Evolutionary conservation across 35 echinoderm and acorn worm genomes (phyloP), one percentile per base, ranked within the genome.

Genomic region (Heliocidaris tuberculata): DNA sequence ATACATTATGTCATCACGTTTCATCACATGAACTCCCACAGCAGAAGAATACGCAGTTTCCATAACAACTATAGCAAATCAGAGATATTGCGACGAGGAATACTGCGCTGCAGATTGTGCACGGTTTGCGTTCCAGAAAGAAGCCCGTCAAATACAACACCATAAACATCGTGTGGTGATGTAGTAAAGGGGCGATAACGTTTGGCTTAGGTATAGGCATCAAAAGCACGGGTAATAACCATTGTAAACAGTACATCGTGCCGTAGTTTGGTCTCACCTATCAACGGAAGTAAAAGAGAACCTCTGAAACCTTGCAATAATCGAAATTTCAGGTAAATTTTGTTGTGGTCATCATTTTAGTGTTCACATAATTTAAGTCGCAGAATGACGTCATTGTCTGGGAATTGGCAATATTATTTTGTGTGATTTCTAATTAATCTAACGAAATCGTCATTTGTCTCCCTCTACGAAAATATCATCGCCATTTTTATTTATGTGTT

Each of bases 81-180:
- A 98, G 60, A 19, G 48, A 92, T 7, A 97, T 54, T 13, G 97
- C 97, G 15, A 97, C 96, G 35, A 98, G 56, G 61, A 98, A 98
- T 19, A 98, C 96, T 71, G 89, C 94, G 86, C 97, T 98, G 85
- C 97, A 98, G 92, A 98, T 98, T 2, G 97, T 96, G 89, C 97
- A 98, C 27, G 97, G 97, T 95, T 98, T 98, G 29, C 97, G 91
- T 65, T 98, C 97, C 59, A 98, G 78, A 31, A 97, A 97, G 88
- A 98, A 98, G 52, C 97, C 95, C 2, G 97, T 95, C 31, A 98
- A 92, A 78, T 98, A 98, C 92, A 98, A 95, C 65, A 96, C 86
- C 30, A 98, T 96, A 92, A 98, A 98, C 97, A 98, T 98, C 16
- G 94, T 97, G 70, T 98, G 96, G 93, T 98, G 97, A 94, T 98